These are phyloP conservation scores for Neomonachus schauinslandi DNA, from an alignment of 2,113 vertebrate genomes.

Conservation along the genomic window DNA sequence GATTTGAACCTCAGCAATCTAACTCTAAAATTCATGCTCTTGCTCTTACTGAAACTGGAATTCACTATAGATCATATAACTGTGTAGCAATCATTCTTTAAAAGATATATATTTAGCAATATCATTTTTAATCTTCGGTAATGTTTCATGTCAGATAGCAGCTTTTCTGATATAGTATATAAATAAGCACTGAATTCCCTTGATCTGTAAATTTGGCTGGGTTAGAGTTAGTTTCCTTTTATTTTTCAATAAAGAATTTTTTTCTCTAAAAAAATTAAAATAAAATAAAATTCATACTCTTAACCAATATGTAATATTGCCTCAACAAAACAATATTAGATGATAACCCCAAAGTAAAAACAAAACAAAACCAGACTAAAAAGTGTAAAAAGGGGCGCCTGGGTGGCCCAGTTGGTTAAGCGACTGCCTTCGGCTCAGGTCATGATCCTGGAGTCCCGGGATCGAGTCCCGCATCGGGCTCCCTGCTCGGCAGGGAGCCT, in stretches of 20 bases:
- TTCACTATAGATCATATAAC: not conserved
- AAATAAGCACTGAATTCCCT: not conserved
- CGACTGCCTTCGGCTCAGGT: too few species aligned
- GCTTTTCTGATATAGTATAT: not conserved
- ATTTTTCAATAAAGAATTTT: not conserved
- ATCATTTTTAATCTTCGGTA: not conserved
- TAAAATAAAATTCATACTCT: not conserved
- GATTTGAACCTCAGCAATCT: conserved; percentile 18
- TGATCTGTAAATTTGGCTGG: not conserved
- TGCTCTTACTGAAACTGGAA: not conserved
- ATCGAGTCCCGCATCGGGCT: too few species aligned
- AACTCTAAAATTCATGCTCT: conserved; percentile 9
- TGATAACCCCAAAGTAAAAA: conserved; percentile 39
- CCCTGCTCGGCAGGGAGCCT: too few species aligned
- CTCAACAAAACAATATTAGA: not conserved
- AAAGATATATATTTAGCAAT: not conserved
- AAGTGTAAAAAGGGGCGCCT: not conserved
- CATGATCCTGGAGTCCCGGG: too few species aligned
- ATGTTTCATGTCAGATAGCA: not conserved
- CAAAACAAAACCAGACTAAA: conserved; percentile 3
- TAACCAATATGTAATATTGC: not conserved
- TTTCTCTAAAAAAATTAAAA: not conserved
- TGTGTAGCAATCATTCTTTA: not conserved
- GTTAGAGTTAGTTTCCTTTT: not conserved
- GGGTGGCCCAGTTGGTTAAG: too few species aligned